Base-by-base conservation (phyloP, 2,113 vertebrate genomes). In the Sapajus apella region DNA sequence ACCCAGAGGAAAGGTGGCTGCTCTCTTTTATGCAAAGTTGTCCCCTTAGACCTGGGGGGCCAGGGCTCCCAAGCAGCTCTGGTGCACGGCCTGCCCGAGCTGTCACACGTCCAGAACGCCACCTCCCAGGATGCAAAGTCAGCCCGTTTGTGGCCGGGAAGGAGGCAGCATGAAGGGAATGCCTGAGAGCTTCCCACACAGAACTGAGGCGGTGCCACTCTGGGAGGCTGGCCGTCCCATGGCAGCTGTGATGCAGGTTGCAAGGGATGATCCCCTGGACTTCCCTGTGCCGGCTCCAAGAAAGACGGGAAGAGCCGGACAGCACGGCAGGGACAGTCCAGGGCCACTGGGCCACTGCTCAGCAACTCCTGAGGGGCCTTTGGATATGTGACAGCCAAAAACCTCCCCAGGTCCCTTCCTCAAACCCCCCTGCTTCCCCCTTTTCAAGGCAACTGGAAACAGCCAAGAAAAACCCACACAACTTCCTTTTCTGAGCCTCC, bases 51-150 rank as follows among this genome's bases (percentile, higher is more conserved):
- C 9, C 35, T 16, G 10, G 20, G 50, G 40, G 32, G 4, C 25
- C 16, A n/a, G 45, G 43, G 64, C 20, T 25, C 56, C 23, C 2
- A 5, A 76, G 58, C 6, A 43, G 27, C 35, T 27, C 30, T 50
- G 37, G 5, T 16, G 32, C 6, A 6, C 1, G 0, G 5, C 13
- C 6, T 32, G 50, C 79, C 25, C 3, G 18, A n/a, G 37, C 52
- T 18, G 20, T 82, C 0, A 0, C 4, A 52, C 94, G 79, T n/a
- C 81, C 20, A 87, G 79, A 77, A 0, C 0, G n/a, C 37, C 50
- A 35, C 40, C 68, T 94, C 86, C 86, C 61, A 40, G 95, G 80
- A 93, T 64, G 30, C 3, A 79, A 32, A 30, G 35, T 16, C 55
- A 4, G 64, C 25, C 20, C 2, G 3, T 14, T 50, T 27, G 45